Conservation (phyloP, 2,797 vertebrate species). For the Myiotriccus ornatus region DNA sequence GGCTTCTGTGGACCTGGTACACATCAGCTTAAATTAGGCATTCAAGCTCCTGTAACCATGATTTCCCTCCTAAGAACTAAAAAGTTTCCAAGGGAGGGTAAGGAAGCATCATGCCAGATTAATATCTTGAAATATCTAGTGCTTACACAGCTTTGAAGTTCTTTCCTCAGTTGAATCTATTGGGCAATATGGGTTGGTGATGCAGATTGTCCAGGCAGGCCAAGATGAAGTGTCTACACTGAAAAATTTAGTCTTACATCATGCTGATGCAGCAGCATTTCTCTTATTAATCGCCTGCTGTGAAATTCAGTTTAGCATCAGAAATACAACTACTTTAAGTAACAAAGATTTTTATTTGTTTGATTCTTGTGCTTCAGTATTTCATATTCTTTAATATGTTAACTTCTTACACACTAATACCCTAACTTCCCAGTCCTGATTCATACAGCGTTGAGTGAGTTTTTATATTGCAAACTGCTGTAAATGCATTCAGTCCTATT, state of each 20-base stretch:
- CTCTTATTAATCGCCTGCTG: neutral
- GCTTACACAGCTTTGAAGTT: neutral
- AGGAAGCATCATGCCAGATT: neutral
- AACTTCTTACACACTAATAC: slow-evolving; percentile 1
- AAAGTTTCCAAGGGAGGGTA: neutral
- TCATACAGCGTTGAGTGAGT: neutral
- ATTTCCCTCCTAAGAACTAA: neutral
- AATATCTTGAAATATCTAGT: neutral
- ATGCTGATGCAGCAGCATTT: neutral
- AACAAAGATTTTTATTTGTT: neutral
- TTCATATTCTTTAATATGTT: neutral
- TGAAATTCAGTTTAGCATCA: neutral
- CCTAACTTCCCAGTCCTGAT: neutral
- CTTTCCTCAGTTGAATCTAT: neutral
- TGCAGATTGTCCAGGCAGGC: neutral
- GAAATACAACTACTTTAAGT: neutral
- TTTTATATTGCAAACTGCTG: neutral
- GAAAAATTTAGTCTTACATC: neutral
- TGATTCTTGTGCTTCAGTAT: neutral
- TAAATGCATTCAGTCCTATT: slow-evolving; percentile 10
- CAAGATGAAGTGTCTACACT: neutral
- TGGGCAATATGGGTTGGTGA: neutral
- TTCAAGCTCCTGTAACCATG: neutral
- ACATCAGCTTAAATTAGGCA: neutral
- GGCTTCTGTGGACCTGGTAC: neutral